Evolutionary conservation across 2,888 invertebrate species (phyloP), one percentile per base, ranked within the genome.

Genomic region (Patella pellucida): DNA sequence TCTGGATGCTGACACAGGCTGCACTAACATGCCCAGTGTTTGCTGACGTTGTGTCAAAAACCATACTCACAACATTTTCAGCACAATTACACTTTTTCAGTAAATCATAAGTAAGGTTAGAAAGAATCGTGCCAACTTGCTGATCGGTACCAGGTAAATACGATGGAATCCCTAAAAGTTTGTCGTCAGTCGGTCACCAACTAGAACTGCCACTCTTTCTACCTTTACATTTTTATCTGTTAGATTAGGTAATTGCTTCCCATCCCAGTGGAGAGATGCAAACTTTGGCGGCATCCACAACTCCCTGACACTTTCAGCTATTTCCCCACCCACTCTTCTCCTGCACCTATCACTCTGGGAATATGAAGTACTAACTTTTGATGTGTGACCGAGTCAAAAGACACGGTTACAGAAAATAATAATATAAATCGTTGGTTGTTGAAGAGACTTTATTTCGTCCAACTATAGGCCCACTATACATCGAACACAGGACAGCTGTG

Each of bases 1-100:
- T 11, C 15, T 56, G 56, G 7, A 56, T 7, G 16, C n/a, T 56
- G 19, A 56, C 5, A 54, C 54, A 54, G 54, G 54, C 54, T 16
- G 54, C 56, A 56, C n/a, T 56, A 56, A 56, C 56, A 56, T 56
- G 56, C n/a, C 56, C 56, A 14, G 56, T 56, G 16, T 56, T 56
- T 19, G 56, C 16, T 16, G 16, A 7, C 2, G 56, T 56, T 1
- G 56, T 56, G 16, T 56, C 56, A 56, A 56, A 56, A 1, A 56
- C 15, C 11, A 11, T 14, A 16, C 19, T 15, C 56, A 56, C 56
- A 54, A 54, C n/a, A 54, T n/a, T 54, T 2, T 54, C 54, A 15
- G 15, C n/a, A 54, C 54, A 54, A 3, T 54, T 2, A 3, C 54
- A 54, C 15, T 54, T 15, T 54, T 54, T 15, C 54, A 54, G 2